These are phyloP conservation scores for Syngnathus rostellatus DNA, from an alignment of 2,797 vertebrate species.

Conservation along the genomic window DNA sequence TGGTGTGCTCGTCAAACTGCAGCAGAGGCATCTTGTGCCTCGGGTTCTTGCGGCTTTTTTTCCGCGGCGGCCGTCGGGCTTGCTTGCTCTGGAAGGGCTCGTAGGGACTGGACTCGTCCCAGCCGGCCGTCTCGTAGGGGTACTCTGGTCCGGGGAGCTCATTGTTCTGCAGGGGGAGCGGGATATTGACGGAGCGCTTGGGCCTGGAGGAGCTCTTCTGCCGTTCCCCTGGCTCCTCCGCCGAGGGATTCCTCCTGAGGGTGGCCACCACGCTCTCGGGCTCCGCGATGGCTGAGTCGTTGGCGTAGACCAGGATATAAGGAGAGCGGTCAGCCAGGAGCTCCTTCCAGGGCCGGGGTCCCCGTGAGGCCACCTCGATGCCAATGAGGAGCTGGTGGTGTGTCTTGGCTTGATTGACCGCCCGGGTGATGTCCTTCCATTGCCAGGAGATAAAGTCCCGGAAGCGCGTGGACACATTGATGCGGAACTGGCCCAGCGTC, in stretches of 20 bases:
- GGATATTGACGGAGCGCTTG: conserved; percentile 69
- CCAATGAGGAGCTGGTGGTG: conserved; percentile 76
- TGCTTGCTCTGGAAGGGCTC: conserved; percentile 73
- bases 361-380: conserved; percentile 69
- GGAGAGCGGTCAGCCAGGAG: conserved; percentile 67
- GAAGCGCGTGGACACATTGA: conserved; percentile 70
- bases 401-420: conserved; percentile 75
- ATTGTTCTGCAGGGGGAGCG: conserved; percentile 86
- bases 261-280: conserved; percentile 81
- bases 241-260: conserved; percentile 67
- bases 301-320: conserved; percentile 91
- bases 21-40: conserved; percentile 81
- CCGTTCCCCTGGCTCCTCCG: conserved; percentile 20
- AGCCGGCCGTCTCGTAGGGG: conserved; percentile 69
- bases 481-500: conserved; percentile 70
- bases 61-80: conserved; percentile 71
- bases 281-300: conserved; percentile 88
- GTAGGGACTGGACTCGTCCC: conserved; percentile 78
- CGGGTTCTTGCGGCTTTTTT: conserved; percentile 79
- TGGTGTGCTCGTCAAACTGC: conserved; percentile 89
- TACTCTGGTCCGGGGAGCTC: conserved; percentile 87
- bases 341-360: conserved; percentile 60
- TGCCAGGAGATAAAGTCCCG: conserved; percentile 77
- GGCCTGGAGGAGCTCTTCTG: conserved; percentile 44
- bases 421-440: conserved; percentile 84